Evolutionary conservation across 2,113 vertebrate species (phyloP).

Genomic region (Macquaria ambigua): DNA sequence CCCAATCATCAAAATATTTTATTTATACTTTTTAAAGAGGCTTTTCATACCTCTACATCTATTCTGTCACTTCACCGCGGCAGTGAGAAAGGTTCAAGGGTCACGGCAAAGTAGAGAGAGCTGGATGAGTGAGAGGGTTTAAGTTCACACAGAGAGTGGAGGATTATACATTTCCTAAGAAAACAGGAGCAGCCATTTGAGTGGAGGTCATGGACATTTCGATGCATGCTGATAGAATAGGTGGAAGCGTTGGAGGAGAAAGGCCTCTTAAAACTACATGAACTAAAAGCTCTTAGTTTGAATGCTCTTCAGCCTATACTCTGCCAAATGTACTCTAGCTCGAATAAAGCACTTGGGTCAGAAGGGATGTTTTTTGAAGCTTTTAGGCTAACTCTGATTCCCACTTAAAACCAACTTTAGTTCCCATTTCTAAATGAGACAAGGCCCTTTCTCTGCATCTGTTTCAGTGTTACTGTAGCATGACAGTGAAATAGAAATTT

Average conservation of each 20-base stretch:
- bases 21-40: conserved; percentile 48
- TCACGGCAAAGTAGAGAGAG: conserved; percentile 71
- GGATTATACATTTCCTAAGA: conserved; percentile 80
- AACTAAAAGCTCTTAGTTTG: conserved; percentile 83
- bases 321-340: conserved; percentile 71
- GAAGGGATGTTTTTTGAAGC: conserved; percentile 64
- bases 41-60: conserved; percentile 74
- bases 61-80: conserved; percentile 69
- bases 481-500: conserved; percentile 7
- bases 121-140: conserved; percentile 71
- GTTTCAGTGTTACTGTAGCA: conserved; percentile 17
- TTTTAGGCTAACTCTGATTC: conserved; percentile 79
- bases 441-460: conserved; percentile 17
- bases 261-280: conserved; percentile 79
- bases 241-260: conserved; percentile 80
- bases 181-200: conserved; percentile 81
- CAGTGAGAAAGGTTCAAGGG: conserved; percentile 58
- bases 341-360: conserved; percentile 73
- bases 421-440: conserved; percentile 62
- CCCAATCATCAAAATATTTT: conserved; percentile 45
- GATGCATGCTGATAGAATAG: conserved; percentile 66
- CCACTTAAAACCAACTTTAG: conserved; percentile 77
- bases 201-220: conserved; percentile 80
- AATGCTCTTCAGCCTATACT: conserved; percentile 77
- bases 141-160: conserved; percentile 72